Evolutionary conservation across 92 coral and sea anemone genomes (phyloP).

Genomic region (Heteractis magnifica): DNA sequence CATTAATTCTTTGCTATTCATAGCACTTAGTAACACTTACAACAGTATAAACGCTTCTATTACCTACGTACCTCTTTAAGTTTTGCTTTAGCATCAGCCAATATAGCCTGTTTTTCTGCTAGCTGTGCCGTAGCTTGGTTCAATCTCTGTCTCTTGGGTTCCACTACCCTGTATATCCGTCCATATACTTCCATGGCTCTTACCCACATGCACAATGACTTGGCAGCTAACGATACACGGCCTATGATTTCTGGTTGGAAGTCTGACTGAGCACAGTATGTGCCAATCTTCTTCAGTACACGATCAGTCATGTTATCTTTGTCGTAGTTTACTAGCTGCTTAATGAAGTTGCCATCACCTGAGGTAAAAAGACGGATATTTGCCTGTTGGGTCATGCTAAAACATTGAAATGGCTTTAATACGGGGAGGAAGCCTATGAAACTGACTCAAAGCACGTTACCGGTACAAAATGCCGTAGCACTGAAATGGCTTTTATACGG

Average conservation of each 20-base stretch:
- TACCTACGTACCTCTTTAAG: slow-evolving; percentile 75
- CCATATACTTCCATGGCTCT: slow-evolving; percentile 99
- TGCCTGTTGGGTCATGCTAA: neutral
- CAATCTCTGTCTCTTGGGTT: slow-evolving; percentile 94
- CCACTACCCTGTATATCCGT: slow-evolving; percentile 93
- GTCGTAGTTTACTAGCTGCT: slow-evolving; percentile 96
- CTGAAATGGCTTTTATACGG: too few relatives aligned
- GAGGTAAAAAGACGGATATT: neutral
- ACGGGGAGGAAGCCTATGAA: neutral
- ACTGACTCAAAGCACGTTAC: too few relatives aligned
- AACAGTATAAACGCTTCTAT: too few relatives aligned
- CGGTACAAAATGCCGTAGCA: too few relatives aligned
- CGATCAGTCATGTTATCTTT: slow-evolving; percentile 99
- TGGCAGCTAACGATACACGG: slow-evolving; percentile 97
- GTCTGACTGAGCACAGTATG: slow-evolving; percentile 92
- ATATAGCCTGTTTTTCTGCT: slow-evolving; percentile 90
- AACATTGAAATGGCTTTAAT: neutral
- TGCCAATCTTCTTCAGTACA: slow-evolving; percentile 93
- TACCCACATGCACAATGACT: slow-evolving; percentile 98
- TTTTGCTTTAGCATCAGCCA: slow-evolving; percentile 98
- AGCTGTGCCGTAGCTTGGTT: slow-evolving; percentile 92
- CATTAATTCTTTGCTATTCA: neutral
- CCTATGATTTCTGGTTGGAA: slow-evolving; percentile 99
- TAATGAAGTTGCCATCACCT: slow-evolving; percentile 98
- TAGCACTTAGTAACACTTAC: neutral